These are phyloP conservation scores for Sturmia bella DNA, from an alignment of 2,888 invertebrate species.

Conservation along the genomic window DNA sequence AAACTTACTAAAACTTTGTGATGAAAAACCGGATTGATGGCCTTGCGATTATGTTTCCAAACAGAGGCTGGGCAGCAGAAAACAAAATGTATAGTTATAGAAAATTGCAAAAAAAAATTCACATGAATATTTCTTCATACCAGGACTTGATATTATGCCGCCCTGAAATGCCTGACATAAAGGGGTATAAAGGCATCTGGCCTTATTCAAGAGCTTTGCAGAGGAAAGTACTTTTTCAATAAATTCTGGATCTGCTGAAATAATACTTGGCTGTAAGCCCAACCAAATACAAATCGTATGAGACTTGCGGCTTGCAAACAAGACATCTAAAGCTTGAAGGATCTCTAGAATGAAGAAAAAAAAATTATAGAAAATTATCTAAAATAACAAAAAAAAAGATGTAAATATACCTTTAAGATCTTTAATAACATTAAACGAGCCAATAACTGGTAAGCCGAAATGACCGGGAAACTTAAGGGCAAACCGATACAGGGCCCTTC, in stretches of 20 bases:
- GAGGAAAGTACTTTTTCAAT: slow-evolving; percentile 70
- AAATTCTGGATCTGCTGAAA: slow-evolving; percentile 68
- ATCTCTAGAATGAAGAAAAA: neutral
- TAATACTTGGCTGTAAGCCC: slow-evolving; percentile 64
- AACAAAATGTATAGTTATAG: neutral
- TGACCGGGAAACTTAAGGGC: slow-evolving; percentile 54
- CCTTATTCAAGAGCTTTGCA: slow-evolving; percentile 69
- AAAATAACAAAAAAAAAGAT: neutral
- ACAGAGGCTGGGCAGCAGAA: slow-evolving; percentile 14
- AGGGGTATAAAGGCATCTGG: slow-evolving; percentile 40
- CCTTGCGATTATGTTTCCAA: slow-evolving; percentile 66
- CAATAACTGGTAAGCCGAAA: slow-evolving; percentile 60
- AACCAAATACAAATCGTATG: slow-evolving; percentile 67
- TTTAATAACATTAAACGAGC: slow-evolving; percentile 39
- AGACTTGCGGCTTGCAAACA: slow-evolving; percentile 51
- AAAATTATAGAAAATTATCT: neutral
- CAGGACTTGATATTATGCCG: slow-evolving; percentile 65
- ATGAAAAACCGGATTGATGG: slow-evolving; percentile 67
- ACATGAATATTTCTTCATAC: slow-evolving; percentile 8
- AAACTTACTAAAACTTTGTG: slow-evolving; percentile 63
- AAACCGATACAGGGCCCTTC: slow-evolving; percentile 59
- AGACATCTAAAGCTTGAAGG: neutral
- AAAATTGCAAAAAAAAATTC: neutral
- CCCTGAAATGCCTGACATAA: slow-evolving; percentile 41
- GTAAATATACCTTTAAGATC: slow-evolving; percentile 45